Conservation (phyloP, 2,797 vertebrate genomes). For the Petrocephalus schoutedeni region DNA sequence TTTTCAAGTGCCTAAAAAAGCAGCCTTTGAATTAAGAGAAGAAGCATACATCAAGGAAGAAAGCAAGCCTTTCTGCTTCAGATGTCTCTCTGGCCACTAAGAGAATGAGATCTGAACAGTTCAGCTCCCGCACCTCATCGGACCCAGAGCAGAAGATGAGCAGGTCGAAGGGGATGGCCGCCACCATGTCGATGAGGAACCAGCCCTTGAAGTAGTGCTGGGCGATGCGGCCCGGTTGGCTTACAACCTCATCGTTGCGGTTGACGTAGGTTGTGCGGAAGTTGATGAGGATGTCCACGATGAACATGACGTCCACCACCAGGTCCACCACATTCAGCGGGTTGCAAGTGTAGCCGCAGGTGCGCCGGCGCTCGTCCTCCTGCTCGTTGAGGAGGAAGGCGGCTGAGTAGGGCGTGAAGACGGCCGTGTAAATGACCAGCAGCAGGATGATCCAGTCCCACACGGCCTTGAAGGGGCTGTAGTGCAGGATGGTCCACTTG, state of each 20-base stretch:
- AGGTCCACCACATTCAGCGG: constrained; percentile 94
- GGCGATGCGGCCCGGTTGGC: constrained; percentile 86
- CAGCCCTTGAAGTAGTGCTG: constrained; percentile 98
- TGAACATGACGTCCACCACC: constrained; percentile 98
- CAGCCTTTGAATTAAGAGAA: not conserved
- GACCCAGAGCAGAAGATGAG: constrained; percentile 91
- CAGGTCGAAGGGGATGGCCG: constrained; percentile 93
- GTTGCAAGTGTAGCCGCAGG: constrained; percentile 90
- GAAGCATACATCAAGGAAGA: not conserved
- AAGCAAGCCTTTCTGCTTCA: not conserved
- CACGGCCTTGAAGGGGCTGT: constrained; percentile 96
- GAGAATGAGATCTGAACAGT: not conserved
- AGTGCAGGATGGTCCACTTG: constrained; percentile 94
- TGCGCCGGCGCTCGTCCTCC: constrained; percentile 73
- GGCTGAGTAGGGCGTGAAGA: constrained; percentile 94
- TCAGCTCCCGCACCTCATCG: constrained; percentile 74
- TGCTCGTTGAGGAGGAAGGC: constrained; percentile 93
- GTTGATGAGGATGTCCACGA: constrained; percentile 96
- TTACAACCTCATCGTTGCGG: constrained; percentile 93
- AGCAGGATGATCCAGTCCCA: constrained; percentile 99
- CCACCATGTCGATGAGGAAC: constrained; percentile 99
- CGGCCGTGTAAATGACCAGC: constrained; percentile 94
- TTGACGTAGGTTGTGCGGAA: constrained; percentile 98
- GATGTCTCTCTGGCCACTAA: not conserved
- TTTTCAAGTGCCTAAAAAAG: not conserved